Evolutionary conservation across 53 echinoderm and acorn worm genomes (phyloP).

Genomic region (Paracentrotus lividus): DNA sequence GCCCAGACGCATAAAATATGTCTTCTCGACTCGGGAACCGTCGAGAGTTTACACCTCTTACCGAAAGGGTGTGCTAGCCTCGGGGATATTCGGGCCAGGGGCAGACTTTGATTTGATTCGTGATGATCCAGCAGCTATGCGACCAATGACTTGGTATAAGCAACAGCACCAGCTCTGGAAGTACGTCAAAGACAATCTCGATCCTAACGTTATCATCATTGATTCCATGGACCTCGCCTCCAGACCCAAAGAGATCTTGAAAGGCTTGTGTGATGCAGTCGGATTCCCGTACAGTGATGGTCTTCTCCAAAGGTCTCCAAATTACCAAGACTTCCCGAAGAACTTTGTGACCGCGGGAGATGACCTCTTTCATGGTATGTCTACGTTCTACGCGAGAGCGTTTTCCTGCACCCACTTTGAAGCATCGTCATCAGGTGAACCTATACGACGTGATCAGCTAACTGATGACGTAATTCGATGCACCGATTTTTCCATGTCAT

Average conservation of each 20-base stretch:
- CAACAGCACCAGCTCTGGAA: slow-evolving; percentile 8
- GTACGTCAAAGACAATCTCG: not conserved
- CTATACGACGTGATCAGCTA: not conserved
- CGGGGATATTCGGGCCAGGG: not conserved
- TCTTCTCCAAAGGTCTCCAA: slow-evolving; percentile 4
- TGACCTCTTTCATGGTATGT: not conserved
- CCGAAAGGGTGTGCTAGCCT: not conserved
- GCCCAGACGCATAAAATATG: not conserved
- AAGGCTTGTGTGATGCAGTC: not conserved
- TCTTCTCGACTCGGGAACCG: not conserved
- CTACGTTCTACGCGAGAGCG: not conserved
- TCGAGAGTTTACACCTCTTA: slow-evolving; percentile 1
- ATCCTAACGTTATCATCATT: slow-evolving; percentile 5
- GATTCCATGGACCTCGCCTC: not conserved
- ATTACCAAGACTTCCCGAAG: not conserved
- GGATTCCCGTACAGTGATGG: slow-evolving; percentile 16
- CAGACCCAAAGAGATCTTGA: not conserved
- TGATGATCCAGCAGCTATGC: not conserved
- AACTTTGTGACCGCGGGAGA: slow-evolving; percentile 32
- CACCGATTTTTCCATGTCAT: not conserved
- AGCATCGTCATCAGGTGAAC: not conserved
- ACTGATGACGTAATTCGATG: not conserved
- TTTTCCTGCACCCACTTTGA: not conserved
- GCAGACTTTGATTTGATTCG: not conserved
- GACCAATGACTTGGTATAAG: not conserved